These are phyloP conservation scores for Ceratoteleas bidentatus DNA, from an alignment of 1,140 invertebrate genomes.

Conservation along the genomic window DNA sequence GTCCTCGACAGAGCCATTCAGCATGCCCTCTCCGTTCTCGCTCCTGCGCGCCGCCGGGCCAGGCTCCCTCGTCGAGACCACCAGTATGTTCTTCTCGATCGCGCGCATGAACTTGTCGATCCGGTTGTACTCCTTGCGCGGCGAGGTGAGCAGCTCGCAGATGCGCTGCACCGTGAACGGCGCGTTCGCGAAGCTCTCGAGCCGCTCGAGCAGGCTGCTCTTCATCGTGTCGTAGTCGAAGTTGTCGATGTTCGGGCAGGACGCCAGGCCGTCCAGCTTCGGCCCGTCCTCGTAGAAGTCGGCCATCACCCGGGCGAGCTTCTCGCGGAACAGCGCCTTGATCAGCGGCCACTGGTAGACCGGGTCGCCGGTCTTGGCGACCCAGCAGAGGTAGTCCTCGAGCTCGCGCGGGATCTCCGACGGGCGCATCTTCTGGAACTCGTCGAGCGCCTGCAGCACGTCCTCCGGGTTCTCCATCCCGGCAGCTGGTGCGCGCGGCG, in stretches of 20 bases:
- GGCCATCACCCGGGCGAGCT: slow-evolving; percentile 91
- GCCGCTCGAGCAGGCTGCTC: slow-evolving; percentile 89
- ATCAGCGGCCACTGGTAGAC: slow-evolving; percentile 95
- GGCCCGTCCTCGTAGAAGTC: slow-evolving; percentile 92
- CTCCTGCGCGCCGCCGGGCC: slow-evolving; percentile 83
- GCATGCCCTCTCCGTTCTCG: slow-evolving; percentile 86
- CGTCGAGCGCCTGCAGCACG: slow-evolving; percentile 89
- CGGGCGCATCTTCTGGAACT: slow-evolving; percentile 91
- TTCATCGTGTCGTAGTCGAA: slow-evolving; percentile 96
- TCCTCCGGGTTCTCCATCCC: slow-evolving; percentile 93
- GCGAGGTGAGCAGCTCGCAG: slow-evolving; percentile 94
- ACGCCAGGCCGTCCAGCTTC: slow-evolving; percentile 85
- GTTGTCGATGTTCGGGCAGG: slow-evolving; percentile 93
- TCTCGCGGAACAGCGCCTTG: slow-evolving; percentile 93
- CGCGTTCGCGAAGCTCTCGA: slow-evolving; percentile 92
- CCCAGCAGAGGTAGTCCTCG: slow-evolving; percentile 94
- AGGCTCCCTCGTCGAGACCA: slow-evolving; percentile 97
- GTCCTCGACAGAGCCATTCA: slow-evolving; percentile 82
- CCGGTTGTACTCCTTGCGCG: slow-evolving; percentile 96
- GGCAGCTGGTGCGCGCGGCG: slow-evolving; percentile 11
- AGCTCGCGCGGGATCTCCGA: slow-evolving; percentile 93
- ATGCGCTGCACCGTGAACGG: slow-evolving; percentile 98
- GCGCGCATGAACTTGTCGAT: slow-evolving; percentile 98
- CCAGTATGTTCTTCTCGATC: slow-evolving; percentile 95
- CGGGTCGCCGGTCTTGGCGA: slow-evolving; percentile 96